These are phyloP conservation scores for Aphyosemion australe DNA, from an alignment of 2,113 vertebrate species.

Conservation along the genomic window DNA sequence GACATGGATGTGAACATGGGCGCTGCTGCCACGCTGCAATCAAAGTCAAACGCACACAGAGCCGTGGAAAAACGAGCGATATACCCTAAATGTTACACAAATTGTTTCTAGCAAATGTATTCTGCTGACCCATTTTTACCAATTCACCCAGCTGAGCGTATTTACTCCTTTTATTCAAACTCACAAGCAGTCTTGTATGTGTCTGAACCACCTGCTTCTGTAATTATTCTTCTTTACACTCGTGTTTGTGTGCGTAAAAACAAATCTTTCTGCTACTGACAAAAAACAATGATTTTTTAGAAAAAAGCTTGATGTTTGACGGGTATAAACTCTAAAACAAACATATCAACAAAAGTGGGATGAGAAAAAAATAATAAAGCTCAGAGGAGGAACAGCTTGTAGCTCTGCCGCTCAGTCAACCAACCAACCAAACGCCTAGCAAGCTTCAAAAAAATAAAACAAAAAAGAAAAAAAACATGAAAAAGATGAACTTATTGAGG, in stretches of 20 bases:
- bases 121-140: conserved; percentile 63
- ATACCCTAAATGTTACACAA: conserved; percentile 33
- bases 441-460: conserved; percentile 35
- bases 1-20: conserved; percentile 37
- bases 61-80: conserved; percentile 24
- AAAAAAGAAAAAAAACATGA: conserved; percentile 52
- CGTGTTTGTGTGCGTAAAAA: background rate
- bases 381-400: conserved; percentile 60
- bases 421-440: conserved; percentile 66
- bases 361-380: conserved; percentile 28
- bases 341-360: conserved; percentile 24
- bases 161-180: conserved; percentile 41
- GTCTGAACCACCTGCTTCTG: conserved; percentile 25
- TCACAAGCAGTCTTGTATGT: conserved; percentile 9
- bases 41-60: conserved; percentile 19
- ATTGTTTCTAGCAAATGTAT: conserved; percentile 49
- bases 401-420: conserved; percentile 61
- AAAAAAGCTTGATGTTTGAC: conserved; percentile 29
- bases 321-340: conserved; percentile 39
- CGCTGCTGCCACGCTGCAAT: conserved; percentile 28
- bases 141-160: conserved; percentile 44
- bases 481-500: conserved; percentile 82
- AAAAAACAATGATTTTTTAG: conserved; percentile 5
- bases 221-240: conserved; percentile 6
- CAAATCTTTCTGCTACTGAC: background rate